Evolutionary conservation across 2,113 vertebrate genomes (phyloP).

Genomic region (Chiloscyllium plagiosum): DNA sequence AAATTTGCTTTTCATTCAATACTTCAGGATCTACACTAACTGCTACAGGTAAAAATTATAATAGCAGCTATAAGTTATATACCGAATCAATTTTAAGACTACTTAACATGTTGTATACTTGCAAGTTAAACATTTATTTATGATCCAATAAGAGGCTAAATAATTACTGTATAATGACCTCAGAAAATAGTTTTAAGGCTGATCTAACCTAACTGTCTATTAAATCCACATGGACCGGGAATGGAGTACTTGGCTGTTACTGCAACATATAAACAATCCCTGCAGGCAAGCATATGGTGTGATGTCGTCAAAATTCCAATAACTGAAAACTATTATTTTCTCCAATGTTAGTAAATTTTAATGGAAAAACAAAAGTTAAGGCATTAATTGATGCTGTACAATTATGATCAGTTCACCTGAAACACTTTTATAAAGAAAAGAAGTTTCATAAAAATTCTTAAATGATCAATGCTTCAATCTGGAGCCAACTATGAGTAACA

Average conservation of each 20-base stretch:
- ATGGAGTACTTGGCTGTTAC: slow-evolving; percentile 10
- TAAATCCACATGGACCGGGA: neutral
- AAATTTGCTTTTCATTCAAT: neutral
- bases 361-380: neutral
- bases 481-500: neutral
- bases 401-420: neutral
- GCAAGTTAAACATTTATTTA: neutral
- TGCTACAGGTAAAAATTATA: neutral
- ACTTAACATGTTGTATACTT: neutral
- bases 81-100: neutral
- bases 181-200: slow-evolving; percentile 16
- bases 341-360: neutral
- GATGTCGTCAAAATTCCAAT: neutral
- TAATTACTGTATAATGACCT: slow-evolving; percentile 10
- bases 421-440: neutral
- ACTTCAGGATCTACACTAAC: neutral
- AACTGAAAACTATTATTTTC: neutral
- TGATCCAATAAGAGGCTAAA: neutral
- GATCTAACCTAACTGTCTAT: neutral
- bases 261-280: neutral
- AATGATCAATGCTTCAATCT: neutral
- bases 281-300: slow-evolving; percentile 4
- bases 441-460: neutral
- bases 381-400: neutral
- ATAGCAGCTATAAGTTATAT: neutral